These are phyloP conservation scores for Mareca penelope DNA, from an alignment of 2,797 vertebrate genomes.

Conservation along the genomic window DNA sequence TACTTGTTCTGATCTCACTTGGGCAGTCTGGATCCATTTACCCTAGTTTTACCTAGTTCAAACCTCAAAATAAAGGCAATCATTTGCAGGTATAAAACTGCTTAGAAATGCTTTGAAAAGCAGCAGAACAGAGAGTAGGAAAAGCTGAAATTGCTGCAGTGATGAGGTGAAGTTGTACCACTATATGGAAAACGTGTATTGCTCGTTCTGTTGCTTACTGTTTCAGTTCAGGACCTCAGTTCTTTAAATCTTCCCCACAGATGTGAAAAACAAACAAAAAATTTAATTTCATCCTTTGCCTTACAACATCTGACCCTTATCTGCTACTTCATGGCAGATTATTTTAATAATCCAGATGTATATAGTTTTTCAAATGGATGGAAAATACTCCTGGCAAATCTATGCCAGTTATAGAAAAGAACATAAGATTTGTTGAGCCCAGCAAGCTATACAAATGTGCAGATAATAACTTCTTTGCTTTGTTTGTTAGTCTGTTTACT, in stretches of 20 bases:
- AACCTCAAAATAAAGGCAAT: not conserved
- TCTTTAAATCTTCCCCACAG: not conserved
- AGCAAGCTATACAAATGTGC: not conserved
- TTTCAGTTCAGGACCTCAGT: not conserved
- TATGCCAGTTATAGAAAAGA: not conserved
- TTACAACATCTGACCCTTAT: not conserved
- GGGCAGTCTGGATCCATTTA: not conserved
- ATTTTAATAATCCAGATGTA: not conserved
- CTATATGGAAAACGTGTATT: not conserved
- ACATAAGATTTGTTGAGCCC: not conserved
- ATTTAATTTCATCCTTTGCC: not conserved
- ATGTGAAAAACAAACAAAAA: not conserved
- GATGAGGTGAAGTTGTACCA: fast-evolving
- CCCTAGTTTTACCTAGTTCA: not conserved
- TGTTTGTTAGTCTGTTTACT: not conserved
- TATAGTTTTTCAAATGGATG: not conserved
- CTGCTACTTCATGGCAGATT: not conserved
- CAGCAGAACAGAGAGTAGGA: not conserved
- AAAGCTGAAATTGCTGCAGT: not conserved
- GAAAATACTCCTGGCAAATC: not conserved
- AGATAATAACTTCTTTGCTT: not conserved
- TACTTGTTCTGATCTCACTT: not conserved
- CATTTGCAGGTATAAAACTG: not conserved
- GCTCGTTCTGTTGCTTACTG: not conserved
- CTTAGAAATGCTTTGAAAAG: not conserved